Base-by-base conservation (phyloP, 2,113 vertebrate species). In the Oophaga pumilio region DNA sequence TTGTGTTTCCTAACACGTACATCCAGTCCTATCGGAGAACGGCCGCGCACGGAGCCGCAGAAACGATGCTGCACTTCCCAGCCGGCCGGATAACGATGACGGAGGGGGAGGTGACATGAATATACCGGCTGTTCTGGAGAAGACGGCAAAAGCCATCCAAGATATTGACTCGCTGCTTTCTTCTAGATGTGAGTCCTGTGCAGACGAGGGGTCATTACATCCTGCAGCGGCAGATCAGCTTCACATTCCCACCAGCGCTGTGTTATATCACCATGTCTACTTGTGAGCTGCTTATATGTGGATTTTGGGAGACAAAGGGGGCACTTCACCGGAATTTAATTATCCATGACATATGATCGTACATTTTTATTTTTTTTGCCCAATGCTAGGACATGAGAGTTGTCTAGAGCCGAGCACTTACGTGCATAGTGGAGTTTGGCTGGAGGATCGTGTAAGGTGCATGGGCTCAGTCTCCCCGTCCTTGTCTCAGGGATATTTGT, bases 121-220 rank as follows among this genome's bases (percentile, higher is more conserved):
- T 0, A n/a, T 95, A 68, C 89, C 90, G 20, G 68, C 91, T 15
- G 92, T 92, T 87, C 86, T 95, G 90, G 90, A 92, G 88, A 94
- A 90, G 91, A 96, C 93, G 17, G 93, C 93, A 52, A 89, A 93
- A 91, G 89, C 91, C 1, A 93, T 96, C 85, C 91, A 89, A 26
- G 95, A 96, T 91, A 96, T 95, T 89, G 94, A 96, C 52, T 90
- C 26, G 88, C 89, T 96, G 83, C 89, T 96, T 73, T 88, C 90
- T 20, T 84, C 81, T 22, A 86, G 85, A 49, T 22, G 20, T 49
- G 71, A 74, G 15, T 74, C 71, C 33, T 5, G 71, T 12, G 33
- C 33, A 74, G 71, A 74, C 43, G 33, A 13, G 6, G 17, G 24
- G 33, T 73, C 12, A 17, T 74, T 33, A 84, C 24, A 53, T 66